Base-by-base conservation (phyloP, 2,113 vertebrate species). In the Sula dactylatra region DNA sequence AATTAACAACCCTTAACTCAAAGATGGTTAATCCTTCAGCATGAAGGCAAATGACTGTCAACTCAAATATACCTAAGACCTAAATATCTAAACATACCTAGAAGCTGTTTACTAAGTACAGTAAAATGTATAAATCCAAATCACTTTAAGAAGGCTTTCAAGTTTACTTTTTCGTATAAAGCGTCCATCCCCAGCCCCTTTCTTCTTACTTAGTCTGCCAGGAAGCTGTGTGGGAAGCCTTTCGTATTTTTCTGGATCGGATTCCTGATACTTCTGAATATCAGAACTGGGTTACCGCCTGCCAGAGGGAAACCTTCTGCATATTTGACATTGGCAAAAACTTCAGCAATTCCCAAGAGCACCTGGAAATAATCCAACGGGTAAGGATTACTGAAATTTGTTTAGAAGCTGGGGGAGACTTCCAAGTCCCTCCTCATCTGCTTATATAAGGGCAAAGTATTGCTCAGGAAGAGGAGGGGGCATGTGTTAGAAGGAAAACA, bases 191-290 rank as follows among this genome's bases (percentile, higher is more conserved):
- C 62, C 73, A 50, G 32, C 31, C 64, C 38, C 26, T 61, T 21
- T 88, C 44, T 96, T 67, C 62, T 97, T 90, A 59, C 93, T 86
- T 97, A 99, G 99, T 99, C n/a, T 99, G 99, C 94, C 99, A 99
- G 98, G 99, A 99, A 97, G 99, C 98, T 3, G 99, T 99, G 34
- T 99, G 99, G 99, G 99, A 99, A 98, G 99, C 99, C 8, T 99
- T 99, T 90, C 97, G 98, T 86, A 99, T 99, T 97, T 99, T 99
- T 98, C 97, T 99, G 79, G 99, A 99, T 97, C 97, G 98, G 67
- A 99, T 99, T 96, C 99, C 99, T 13, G 98, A 99, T 55, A 98
- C 98, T 15, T 92, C 93, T 1, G 99, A 99, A 96, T 99, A 99
- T 96, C 99, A 99, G 97, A 94, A 95, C 66, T 99, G 99, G 99